These are phyloP conservation scores for Pandemis corylana DNA, from an alignment of 2,888 invertebrate species.

Conservation along the genomic window DNA sequence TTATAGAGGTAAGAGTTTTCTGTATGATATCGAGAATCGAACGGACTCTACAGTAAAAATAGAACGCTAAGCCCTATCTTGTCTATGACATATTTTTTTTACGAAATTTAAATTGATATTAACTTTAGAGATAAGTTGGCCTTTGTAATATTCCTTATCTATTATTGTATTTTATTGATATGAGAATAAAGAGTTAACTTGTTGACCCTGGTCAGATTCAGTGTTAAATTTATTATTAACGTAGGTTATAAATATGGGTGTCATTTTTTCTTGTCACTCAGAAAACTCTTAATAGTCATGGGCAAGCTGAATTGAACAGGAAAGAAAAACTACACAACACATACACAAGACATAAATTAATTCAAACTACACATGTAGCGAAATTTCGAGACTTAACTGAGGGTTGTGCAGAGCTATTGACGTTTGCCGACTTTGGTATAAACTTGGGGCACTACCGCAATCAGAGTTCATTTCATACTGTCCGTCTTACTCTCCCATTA, in stretches of 20 bases:
- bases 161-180: too few species aligned
- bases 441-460: background rate
- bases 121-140: too few species aligned
- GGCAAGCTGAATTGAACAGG: conserved; percentile 24
- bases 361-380: conserved; percentile 26
- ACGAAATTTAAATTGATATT: too few species aligned
- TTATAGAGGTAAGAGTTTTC: conserved; percentile 37
- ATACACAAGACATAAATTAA: conserved; percentile 40
- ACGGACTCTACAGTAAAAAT: background rate
- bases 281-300: conserved; percentile 29
- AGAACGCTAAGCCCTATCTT: too few species aligned
- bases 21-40: background rate
- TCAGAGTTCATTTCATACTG: too few species aligned
- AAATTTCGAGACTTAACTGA: conserved; percentile 27
- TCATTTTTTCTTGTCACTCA: background rate
- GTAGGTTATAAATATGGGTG: too few species aligned
- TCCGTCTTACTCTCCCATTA: too few species aligned
- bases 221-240: too few species aligned
- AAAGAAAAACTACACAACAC: conserved; percentile 41
- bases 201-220: too few species aligned
- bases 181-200: too few species aligned
- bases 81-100: too few species aligned
- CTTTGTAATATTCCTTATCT: too few species aligned
- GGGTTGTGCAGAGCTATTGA: background rate
- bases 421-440: background rate